A percentile compares a stretch with the other conserved stretches of the same genome.
Evolutionary conservation across 2,888 invertebrate species (phyloP).

Genomic region (Drosophila cracens): DNA sequence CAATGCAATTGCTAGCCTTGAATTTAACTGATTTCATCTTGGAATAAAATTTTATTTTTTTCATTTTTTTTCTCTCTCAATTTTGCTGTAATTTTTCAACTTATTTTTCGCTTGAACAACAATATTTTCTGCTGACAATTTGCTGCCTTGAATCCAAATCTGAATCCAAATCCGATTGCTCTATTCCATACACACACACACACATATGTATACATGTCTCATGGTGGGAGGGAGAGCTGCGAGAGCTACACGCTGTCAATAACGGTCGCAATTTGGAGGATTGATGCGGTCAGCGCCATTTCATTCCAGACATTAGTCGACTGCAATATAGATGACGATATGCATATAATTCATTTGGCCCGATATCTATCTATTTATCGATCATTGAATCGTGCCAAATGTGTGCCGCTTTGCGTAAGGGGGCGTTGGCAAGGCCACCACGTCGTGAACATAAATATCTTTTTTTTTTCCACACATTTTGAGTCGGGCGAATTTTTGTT

Average conservation of each 20-base stretch:
- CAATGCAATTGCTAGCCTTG: slow-evolving; percentile 68
- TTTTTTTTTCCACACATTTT: slow-evolving; percentile 46
- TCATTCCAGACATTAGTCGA: slow-evolving; percentile 41
- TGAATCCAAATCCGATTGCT: slow-evolving; percentile 25
- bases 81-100: slow-evolving; percentile 11
- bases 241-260: slow-evolving; percentile 34
- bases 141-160: slow-evolving; percentile 55
- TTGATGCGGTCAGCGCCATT: slow-evolving; percentile 66
- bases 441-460: slow-evolving; percentile 33
- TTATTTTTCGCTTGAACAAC: slow-evolving; percentile 52
- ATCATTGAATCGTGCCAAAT: slow-evolving; percentile 66
- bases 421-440: slow-evolving; percentile 43
- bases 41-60: slow-evolving; percentile 44
- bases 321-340: slow-evolving; percentile 29
- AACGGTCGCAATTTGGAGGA: slow-evolving; percentile 47
- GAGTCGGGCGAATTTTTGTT: slow-evolving; percentile 25
- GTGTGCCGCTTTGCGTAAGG: slow-evolving; percentile 63
- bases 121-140: slow-evolving; percentile 46
- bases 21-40: slow-evolving; percentile 70
- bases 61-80: slow-evolving; percentile 14
- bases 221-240: slow-evolving; percentile 5
- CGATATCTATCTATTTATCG: slow-evolving; percentile 50
- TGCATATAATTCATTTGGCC: slow-evolving; percentile 64
- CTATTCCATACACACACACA: background rate
- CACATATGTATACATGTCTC: slow-evolving; percentile 19